Base-by-base conservation (phyloP, 64 coral and sea anemone species). In the Actinia equina region DNA sequence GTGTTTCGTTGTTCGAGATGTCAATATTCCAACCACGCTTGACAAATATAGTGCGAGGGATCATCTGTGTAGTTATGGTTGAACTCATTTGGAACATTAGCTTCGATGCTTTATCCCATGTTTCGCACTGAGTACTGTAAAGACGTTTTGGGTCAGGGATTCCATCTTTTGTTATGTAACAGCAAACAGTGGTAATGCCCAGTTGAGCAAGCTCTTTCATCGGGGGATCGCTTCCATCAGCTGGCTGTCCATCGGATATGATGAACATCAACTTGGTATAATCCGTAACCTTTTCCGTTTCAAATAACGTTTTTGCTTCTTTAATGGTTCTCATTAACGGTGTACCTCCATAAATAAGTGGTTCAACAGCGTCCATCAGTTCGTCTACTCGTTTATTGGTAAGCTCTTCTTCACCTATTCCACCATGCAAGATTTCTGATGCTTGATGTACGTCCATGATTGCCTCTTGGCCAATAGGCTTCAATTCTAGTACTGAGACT, bases 11-110 rank as follows among this genome's bases (percentile, higher is more conserved):
- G 79, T 92, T 83, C 6, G 59, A 26, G 49, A 77, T 59, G 26
- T 92, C 90, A n/a, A 92, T 87, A 0, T 22, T 77, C 90, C 90
- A 92, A 45, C 51, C 90, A 55, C 79, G 77, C 44, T 92, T 92
- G 16, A 83, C 64, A 64, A 92, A 92, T 7, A 92, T 82, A 1
- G 90, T 69, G 74, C 90, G n/a, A n/a, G n/a, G n/a, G n/a, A n/a
- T n/a, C n/a, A n/a, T n/a, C n/a, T n/a, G n/a, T n/a, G n/a, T n/a
- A 65, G 77, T 9, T 1, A 92, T 55, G 59, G 14, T 44, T 5
- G 90, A 92, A 61, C 90, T 92, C 44, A 92, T 15, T 86, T 7
- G 1, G 57, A 92, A 92, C 79, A 92, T 41, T 42, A 87, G 79
- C 78, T 87, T 83, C 0, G 90, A 78, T n/a, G 13, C 59, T 3